A percentile compares a stretch with the other conserved stretches of the same genome.
Conservation (phyloP, 1,140 invertebrate genomes). For the Cherax destructor region DNA sequence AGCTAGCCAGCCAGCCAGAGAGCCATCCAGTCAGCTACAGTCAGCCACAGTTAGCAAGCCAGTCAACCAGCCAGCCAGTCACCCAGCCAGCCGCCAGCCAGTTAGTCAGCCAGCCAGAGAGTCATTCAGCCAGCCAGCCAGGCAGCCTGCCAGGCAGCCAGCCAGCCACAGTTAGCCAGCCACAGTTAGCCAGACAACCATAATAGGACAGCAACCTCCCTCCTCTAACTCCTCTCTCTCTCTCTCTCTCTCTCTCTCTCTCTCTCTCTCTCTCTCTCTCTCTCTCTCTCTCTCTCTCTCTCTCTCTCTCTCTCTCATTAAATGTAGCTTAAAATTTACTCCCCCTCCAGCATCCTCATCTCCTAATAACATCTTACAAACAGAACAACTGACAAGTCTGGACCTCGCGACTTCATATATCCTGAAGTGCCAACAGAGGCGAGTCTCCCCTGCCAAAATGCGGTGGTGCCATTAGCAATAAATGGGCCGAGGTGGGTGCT, state of each 20-base stretch:
- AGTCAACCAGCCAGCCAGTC: not conserved
- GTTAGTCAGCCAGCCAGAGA: not conserved
- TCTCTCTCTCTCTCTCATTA: not conserved
- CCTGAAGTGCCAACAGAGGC: not conserved
- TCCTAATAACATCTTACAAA: too few species aligned
- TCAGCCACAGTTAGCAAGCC: not conserved
- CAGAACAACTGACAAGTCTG: too few species aligned
- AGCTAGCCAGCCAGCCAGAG: not conserved
- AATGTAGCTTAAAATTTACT: not conserved
- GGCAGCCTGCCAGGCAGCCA: not conserved
- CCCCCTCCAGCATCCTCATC: too few species aligned
- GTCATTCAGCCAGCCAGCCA: not conserved
- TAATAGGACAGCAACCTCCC: not conserved
- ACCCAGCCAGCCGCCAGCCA: not conserved
- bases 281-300: not conserved
- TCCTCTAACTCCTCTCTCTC: not conserved
- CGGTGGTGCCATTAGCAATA: not conserved
- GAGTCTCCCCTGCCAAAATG: not conserved
- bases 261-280: not conserved
- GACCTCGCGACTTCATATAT: too few species aligned
- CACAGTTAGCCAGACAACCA: not conserved
- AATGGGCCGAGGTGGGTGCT: not conserved
- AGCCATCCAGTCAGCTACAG: not conserved
- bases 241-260: not conserved
- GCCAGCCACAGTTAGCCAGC: not conserved